These are phyloP conservation scores for Pogonophryne albipinna DNA, from an alignment of 2,797 vertebrate genomes.

Conservation along the genomic window DNA sequence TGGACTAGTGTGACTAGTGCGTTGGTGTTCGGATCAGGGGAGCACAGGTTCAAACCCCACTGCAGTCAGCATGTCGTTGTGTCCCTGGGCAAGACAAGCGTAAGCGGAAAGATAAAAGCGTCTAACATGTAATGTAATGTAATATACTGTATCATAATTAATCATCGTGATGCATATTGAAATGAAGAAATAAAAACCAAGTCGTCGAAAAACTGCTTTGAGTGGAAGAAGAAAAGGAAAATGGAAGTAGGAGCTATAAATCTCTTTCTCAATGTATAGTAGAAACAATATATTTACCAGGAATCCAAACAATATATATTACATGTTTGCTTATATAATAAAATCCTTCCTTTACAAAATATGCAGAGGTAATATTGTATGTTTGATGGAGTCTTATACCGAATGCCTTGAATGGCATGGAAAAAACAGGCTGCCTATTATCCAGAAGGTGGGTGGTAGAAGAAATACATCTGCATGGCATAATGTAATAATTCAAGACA, in stretches of 20 bases:
- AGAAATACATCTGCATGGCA: conserved; percentile 76
- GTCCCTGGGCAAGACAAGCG: too few species aligned
- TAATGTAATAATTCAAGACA: conserved; percentile 66
- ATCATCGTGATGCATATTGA: conserved; percentile 70
- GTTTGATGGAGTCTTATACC: conserved; percentile 46
- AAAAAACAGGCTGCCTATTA: conserved; percentile 60
- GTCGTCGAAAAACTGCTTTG: conserved; percentile 15
- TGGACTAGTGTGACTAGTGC: too few species aligned
- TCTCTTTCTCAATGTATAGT: conserved; percentile 5
- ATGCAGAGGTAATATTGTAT: conserved; percentile 25
- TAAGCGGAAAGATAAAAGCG: too few species aligned
- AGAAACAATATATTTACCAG: conserved; percentile 6
- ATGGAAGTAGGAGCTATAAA: conserved; percentile 9
- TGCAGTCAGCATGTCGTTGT: too few species aligned
- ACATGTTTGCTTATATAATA: conserved; percentile 22
- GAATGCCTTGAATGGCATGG: conserved; percentile 56
- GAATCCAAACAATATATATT: conserved; percentile 2
- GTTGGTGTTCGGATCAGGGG: too few species aligned
- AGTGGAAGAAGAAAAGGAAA: conserved; percentile 5
- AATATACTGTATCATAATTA: conserved; percentile 59
- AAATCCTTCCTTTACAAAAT: conserved; percentile 33
- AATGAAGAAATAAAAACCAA: conserved; percentile 68
- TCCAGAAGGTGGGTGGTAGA: conserved; percentile 67
- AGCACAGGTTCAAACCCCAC: too few species aligned
- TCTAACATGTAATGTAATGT: too few species aligned